Evolutionary conservation across 1,140 invertebrate species (phyloP).

Genomic region (Akabosia matsudoensis): DNA sequence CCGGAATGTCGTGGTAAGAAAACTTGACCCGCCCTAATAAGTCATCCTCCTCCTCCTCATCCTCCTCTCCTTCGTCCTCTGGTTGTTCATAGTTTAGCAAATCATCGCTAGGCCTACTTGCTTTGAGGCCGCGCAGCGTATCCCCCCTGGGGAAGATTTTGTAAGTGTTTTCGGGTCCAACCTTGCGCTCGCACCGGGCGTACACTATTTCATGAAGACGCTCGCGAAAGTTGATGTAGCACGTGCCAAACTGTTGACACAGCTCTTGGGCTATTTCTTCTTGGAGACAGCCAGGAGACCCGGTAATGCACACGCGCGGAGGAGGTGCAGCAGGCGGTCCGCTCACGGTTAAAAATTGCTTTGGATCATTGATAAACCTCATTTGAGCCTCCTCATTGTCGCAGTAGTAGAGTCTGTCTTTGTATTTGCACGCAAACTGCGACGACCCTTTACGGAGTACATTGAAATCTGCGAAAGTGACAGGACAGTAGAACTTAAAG

Average conservation of each 20-base stretch:
- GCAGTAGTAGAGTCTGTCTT: constrained; percentile 37
- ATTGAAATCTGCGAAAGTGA: constrained; percentile 28
- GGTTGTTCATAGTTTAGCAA: background rate
- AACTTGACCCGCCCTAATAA: background rate
- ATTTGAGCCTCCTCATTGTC: background rate
- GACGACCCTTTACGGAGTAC: constrained; percentile 30
- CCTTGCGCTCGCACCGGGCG: constrained; percentile 25
- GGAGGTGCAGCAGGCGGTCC: background rate
- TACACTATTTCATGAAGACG: constrained; percentile 38
- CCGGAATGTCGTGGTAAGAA: background rate
- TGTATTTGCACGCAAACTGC: constrained; percentile 26
- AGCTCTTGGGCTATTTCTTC: constrained; percentile 29
- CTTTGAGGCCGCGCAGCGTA: background rate
- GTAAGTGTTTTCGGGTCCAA: constrained; percentile 31
- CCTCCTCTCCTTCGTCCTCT: background rate
- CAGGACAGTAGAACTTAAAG: constrained; percentile 37
- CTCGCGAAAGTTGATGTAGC: constrained; percentile 40
- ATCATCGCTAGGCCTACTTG: background rate
- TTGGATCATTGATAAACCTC: constrained; percentile 29
- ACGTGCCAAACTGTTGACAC: constrained; percentile 27
- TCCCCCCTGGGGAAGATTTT: background rate
- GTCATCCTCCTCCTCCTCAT: background rate
- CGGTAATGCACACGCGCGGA: constrained; percentile 43
- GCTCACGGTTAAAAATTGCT: constrained; percentile 15
- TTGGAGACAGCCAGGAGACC: constrained; percentile 40